phyloP scores from a whole-genome alignment of 2,797 vertebrate genomes.

The Gambelia wislizenii region DNA sequence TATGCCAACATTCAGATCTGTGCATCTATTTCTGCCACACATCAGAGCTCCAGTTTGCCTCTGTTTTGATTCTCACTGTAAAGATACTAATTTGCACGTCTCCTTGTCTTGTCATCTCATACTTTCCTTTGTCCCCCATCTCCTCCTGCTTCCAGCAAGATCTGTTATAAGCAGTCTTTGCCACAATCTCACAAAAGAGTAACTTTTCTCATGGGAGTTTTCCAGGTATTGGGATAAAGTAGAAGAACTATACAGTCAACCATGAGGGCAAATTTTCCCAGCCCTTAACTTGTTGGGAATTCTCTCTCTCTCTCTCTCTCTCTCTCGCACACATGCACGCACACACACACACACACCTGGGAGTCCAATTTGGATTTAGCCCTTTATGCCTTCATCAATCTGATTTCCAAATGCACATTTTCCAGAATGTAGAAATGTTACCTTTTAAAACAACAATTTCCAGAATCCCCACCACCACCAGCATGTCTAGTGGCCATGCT shows the following conservation, averaged over 20 bases:
- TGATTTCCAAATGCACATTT: not conserved
- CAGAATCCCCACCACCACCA: no score
- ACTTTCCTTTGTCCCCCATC: rapidly evolving
- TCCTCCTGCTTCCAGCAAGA: rapidly evolving
- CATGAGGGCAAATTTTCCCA: not conserved
- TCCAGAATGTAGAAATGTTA: not conserved
- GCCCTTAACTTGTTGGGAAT: not conserved
- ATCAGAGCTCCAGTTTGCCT: not conserved
- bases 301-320: no score
- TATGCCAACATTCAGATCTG: not conserved
- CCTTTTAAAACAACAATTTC: no score
- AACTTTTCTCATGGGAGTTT: not conserved
- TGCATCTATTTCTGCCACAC: not conserved
- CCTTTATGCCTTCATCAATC: not conserved
- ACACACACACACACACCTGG: not conserved
- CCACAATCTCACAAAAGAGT: rapidly evolving
- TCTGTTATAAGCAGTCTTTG: rapidly evolving
- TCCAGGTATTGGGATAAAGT: not conserved
- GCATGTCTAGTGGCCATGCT: no score
- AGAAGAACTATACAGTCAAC: not conserved
- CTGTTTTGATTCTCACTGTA: not conserved
- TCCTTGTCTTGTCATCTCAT: not conserved
- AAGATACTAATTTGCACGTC: not conserved
- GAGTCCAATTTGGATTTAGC: not conserved
- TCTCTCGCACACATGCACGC: not conserved